Evolutionary conservation across 2,113 vertebrate species (phyloP).

Genomic region (Plotosus lineatus): DNA sequence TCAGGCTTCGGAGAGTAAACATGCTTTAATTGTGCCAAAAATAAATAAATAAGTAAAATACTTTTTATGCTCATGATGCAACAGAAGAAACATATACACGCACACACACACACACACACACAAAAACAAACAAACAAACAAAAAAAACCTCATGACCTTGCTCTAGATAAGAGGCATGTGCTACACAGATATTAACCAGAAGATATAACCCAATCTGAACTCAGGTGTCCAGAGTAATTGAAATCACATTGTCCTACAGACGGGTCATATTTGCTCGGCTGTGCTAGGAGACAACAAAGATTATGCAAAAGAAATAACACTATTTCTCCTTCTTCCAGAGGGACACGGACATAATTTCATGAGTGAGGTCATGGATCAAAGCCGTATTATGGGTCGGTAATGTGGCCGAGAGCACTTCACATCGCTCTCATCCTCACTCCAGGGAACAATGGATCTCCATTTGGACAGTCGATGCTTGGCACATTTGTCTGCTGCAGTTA

Average conservation of each 20-base stretch:
- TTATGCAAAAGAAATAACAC: conserved; percentile 16
- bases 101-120: no score
- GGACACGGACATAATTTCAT: not conserved
- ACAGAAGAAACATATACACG: not conserved
- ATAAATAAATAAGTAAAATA: conserved; percentile 2
- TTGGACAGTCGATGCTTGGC: not conserved
- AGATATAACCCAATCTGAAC: not conserved
- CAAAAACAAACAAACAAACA: not conserved
- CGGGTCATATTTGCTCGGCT: not conserved
- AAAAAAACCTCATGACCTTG: conserved; percentile 16
- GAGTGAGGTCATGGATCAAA: conserved; percentile 14
- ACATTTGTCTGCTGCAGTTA: conserved; percentile 16
- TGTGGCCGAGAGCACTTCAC: conserved; percentile 8
- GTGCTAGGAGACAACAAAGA: not conserved
- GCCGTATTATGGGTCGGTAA: not conserved
- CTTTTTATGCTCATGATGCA: not conserved
- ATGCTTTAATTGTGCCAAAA: not conserved
- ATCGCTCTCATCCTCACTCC: conserved; percentile 7
- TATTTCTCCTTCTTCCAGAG: not conserved
- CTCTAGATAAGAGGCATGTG: not conserved
- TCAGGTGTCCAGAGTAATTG: conserved; percentile 35
- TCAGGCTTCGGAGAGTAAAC: not conserved
- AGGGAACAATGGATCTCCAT: conserved; percentile 23
- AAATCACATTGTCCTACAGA: conserved; percentile 13
- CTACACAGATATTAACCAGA: not conserved